Evolutionary conservation across 2,888 invertebrate species (phyloP).

Genomic region (Yponomeuta plumbellus): DNA sequence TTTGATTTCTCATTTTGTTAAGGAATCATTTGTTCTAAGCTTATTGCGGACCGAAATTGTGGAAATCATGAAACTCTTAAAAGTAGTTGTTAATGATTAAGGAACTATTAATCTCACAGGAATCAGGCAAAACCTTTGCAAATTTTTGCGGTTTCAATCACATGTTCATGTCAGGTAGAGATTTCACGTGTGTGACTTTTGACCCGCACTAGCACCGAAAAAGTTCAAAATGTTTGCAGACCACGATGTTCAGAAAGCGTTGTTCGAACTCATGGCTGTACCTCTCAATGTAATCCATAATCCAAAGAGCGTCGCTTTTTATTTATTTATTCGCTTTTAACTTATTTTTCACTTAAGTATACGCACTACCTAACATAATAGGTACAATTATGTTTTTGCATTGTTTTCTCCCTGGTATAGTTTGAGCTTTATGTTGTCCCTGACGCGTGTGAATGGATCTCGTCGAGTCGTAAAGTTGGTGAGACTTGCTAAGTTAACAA

Average conservation of each 20-base stretch:
- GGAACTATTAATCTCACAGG: too few species aligned
- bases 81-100: not conserved
- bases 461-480: constrained; percentile 24
- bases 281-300: constrained; percentile 55
- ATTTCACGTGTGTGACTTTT: not conserved
- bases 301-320: constrained; percentile 59
- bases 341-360: constrained; percentile 21
- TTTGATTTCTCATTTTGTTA: not conserved
- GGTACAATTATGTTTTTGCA: not conserved
- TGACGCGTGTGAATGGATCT: constrained; percentile 29
- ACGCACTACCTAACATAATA: not conserved
- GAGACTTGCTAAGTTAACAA: constrained; percentile 21
- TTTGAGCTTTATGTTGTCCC: constrained; percentile 20
- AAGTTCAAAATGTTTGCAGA: not conserved
- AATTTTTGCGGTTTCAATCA: not conserved
- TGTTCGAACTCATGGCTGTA: constrained; percentile 35
- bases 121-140: too few species aligned
- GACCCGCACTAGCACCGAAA: not conserved
- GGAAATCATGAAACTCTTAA: not conserved
- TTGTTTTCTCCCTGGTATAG: constrained; percentile 13
- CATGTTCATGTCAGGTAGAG: not conserved
- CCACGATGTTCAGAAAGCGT: constrained; percentile 29
- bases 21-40: not conserved
- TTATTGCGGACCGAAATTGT: not conserved
- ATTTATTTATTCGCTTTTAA: constrained; percentile 53